Evolutionary conservation across 2,113 vertebrate genomes (phyloP).

Genomic region (Notechis scutatus): DNA sequence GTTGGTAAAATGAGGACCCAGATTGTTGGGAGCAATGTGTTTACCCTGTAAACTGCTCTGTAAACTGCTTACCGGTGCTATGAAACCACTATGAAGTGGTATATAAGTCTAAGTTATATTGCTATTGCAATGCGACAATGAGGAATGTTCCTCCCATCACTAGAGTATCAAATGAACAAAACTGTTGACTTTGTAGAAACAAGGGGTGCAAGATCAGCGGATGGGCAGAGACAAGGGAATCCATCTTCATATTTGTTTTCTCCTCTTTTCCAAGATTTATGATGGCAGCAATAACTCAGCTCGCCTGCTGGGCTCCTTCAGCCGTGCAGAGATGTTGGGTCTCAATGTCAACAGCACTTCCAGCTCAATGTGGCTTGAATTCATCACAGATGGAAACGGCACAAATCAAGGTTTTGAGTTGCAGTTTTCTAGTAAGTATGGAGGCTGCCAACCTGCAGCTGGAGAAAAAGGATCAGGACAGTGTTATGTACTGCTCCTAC

Average conservation of each 20-base stretch:
- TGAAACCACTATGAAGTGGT: too few relatives aligned
- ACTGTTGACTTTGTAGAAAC: neutral
- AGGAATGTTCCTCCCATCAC: neutral
- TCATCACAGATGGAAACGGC: constrained; percentile 85
- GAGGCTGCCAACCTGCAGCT: rapidly evolving
- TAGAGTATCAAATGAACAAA: neutral
- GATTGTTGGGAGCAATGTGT: too few relatives aligned
- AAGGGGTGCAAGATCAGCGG: neutral
- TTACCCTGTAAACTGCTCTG: too few relatives aligned
- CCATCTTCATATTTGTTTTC: neutral
- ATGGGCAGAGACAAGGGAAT: neutral
- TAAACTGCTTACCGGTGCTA: too few relatives aligned
- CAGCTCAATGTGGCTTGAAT: constrained; percentile 95
- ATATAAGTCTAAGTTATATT: too few relatives aligned
- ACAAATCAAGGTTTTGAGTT: constrained; percentile 95
- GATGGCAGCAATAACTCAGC: constrained; percentile 90
- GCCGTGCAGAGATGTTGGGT: constrained; percentile 80
- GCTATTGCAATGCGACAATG: neutral
- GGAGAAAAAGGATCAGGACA: neutral
- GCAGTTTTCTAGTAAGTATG: constrained; percentile 90
- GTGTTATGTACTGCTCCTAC: neutral
- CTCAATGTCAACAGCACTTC: constrained; percentile 92
- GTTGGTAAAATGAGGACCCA: too few relatives aligned
- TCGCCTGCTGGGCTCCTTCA: constrained; percentile 86
- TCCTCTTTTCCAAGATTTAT: constrained; percentile 78